Percentiles rank a stretch among this genome's conserved stretches.
phyloP scores from a whole-genome alignment of 2,113 vertebrate species.

The Thinocorus orbignyianus region DNA sequence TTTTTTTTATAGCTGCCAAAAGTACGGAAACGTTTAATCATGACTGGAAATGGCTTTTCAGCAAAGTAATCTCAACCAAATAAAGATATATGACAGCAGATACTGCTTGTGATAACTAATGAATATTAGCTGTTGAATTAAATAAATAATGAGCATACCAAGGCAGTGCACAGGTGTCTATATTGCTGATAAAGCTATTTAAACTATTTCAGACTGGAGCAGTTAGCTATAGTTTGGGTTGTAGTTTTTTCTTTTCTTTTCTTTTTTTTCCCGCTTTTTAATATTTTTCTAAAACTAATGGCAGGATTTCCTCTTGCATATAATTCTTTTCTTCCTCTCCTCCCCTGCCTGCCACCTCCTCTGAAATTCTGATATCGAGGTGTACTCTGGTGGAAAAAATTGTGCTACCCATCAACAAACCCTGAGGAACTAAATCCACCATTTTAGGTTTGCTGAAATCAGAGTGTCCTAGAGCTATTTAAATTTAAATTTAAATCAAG shows the following conservation, averaged over 20 bases:
- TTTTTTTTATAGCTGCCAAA: neutral
- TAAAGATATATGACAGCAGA: neutral
- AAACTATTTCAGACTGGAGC: neutral
- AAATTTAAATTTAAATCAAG: neutral
- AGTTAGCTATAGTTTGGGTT: neutral
- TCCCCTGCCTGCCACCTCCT: fast-evolving
- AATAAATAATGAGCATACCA: neutral
- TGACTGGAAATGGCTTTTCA: neutral
- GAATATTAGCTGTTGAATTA: neutral
- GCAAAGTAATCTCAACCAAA: neutral
- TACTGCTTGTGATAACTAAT: neutral
- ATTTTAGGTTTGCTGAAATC: neutral
- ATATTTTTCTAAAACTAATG: neutral
- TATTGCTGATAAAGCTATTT: neutral
- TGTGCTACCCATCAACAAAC: neutral
- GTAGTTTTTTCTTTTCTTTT: fast-evolving
- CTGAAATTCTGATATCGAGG: neutral
- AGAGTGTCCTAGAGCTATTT: neutral
- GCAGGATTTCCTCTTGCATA: neutral
- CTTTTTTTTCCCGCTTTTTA: fast-evolving
- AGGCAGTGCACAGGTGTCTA: neutral
- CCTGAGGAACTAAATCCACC: neutral
- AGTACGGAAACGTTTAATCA: neutral
- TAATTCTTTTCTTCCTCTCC: neutral
- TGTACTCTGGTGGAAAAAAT: neutral